Base-by-base conservation (phyloP, 1,140 invertebrate genomes). In the Lasioglossum albipes region DNA sequence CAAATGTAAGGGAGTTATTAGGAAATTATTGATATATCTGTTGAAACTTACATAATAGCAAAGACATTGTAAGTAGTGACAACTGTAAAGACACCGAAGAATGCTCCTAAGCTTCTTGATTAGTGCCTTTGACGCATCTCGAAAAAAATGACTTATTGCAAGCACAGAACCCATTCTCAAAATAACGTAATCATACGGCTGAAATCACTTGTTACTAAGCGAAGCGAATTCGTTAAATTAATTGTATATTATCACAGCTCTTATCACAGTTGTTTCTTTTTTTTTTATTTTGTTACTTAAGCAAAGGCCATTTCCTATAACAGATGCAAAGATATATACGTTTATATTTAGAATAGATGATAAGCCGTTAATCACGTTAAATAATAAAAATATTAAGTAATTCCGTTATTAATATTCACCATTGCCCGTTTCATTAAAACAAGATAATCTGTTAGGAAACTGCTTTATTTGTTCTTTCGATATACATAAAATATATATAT, bases 41-140 rank as follows among this genome's bases (percentile, higher is more conserved):
- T 80, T 27, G 54, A n/a, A 87, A 92, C 91, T 92, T 91, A 92
- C 91, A 84, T 79, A 82, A 81, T 82, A 79, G 76, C 76, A 90
- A 62, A 89, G 57, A 73, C 81, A 73, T 84, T 62, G 83, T 79
- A 85, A 76, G 87, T 66, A 88, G 75, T 31, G 66, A 68, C 74
- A 84, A 81, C 75, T 86, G 75, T n/a, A 83, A 61, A 91, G 61
- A 77, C 49, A 62, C 41, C 73, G 86, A 81, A 91, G 81, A 80
- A 91, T 84, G 76, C 78, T 84, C 65, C 61, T 83, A 88, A 90
- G 66, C 72, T 87, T 89, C 85, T 76, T 82, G 64, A 88, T 68
- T 31, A 91, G 31, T 49, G 27, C 67, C 67, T 62, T 84, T 80
- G 83, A 79, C 22, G 79, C n/a, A 59, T 72, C 81, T 71, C 78